phyloP scores from a whole-genome alignment of 1,140 invertebrate genomes.

The Aplysia californica region DNA sequence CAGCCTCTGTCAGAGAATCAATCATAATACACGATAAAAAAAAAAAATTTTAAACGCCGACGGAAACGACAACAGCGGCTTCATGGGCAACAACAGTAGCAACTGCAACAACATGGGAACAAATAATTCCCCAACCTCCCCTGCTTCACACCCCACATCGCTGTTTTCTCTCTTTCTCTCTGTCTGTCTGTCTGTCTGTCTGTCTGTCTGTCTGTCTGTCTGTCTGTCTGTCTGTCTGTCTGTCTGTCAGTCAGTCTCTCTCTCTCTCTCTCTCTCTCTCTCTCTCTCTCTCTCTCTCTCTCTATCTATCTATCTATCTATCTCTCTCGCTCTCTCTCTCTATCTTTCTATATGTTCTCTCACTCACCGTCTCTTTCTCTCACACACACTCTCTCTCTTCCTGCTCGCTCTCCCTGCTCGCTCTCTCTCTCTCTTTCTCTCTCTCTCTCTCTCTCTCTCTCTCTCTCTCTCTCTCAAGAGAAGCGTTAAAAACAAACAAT shows the following conservation, averaged over 20 bases:
- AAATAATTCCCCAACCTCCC: not conserved
- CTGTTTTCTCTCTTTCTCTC: too few relatives aligned
- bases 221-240: not conserved
- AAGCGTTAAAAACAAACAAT: too few relatives aligned
- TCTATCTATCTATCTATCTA: too few relatives aligned
- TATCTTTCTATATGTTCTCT: not conserved
- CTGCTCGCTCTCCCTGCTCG: not conserved
- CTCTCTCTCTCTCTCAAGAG: not conserved
- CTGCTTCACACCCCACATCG: not conserved
- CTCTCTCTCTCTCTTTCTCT: slow-evolving; percentile 1
- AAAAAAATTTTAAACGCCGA: too few relatives aligned
- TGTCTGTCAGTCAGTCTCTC: not conserved
- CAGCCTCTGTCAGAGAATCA: not conserved
- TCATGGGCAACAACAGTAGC: not conserved
- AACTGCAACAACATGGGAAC: not conserved
- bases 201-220: not conserved
- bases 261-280: not conserved
- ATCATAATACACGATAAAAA: too few relatives aligned
- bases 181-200: not conserved
- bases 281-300: not conserved
- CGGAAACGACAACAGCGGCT: too few relatives aligned
- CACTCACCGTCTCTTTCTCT: not conserved
- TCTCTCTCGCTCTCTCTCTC: too few relatives aligned
- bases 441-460: not conserved
- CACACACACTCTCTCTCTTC: too few relatives aligned